Evolutionary conservation across 2,888 invertebrate genomes (phyloP).

Genomic region (Calephelis perditalis): DNA sequence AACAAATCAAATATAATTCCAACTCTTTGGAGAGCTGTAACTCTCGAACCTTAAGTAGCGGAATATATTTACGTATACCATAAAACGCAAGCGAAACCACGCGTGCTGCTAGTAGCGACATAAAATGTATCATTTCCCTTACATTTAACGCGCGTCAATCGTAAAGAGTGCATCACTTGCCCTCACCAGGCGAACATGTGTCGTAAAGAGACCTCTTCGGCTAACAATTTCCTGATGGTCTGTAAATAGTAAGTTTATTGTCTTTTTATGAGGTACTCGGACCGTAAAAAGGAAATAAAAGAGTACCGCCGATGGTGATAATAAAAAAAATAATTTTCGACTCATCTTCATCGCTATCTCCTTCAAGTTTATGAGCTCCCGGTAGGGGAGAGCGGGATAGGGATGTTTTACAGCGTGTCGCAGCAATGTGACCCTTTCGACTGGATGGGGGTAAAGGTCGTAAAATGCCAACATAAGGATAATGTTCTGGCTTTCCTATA

Average conservation of each 20-base stretch:
- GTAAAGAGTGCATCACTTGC: conserved; percentile 71
- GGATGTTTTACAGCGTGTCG: conserved; percentile 63
- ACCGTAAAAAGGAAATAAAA: conserved; percentile 80
- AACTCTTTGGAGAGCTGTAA: too few relatives aligned
- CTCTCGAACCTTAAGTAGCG: conserved; percentile 6
- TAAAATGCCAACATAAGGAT: conserved; percentile 79
- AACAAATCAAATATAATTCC: conserved; percentile 17
- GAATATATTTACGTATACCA: conserved; percentile 15
- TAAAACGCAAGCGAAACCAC: conserved; percentile 24
- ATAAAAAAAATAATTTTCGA: conserved; percentile 79
- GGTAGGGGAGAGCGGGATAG: conserved; percentile 54
- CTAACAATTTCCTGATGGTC: conserved; percentile 79
- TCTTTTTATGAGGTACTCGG: conserved; percentile 80
- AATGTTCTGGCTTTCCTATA: conserved; percentile 77
- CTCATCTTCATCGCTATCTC: conserved; percentile 76
- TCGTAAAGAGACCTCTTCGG: conserved; percentile 78
- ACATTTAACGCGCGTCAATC: conserved; percentile 70
- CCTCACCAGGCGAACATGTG: conserved; percentile 68
- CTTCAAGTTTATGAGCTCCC: conserved; percentile 57
- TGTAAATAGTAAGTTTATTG: conserved; percentile 80
- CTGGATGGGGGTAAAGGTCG: conserved; percentile 77
- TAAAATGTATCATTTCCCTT: conserved; percentile 60
- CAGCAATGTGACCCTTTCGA: conserved; percentile 71
- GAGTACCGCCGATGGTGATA: conserved; percentile 79
- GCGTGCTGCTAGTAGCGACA: conserved; percentile 40